Conservation (phyloP, 2,113 vertebrate species). For the Uria aalge region DNA sequence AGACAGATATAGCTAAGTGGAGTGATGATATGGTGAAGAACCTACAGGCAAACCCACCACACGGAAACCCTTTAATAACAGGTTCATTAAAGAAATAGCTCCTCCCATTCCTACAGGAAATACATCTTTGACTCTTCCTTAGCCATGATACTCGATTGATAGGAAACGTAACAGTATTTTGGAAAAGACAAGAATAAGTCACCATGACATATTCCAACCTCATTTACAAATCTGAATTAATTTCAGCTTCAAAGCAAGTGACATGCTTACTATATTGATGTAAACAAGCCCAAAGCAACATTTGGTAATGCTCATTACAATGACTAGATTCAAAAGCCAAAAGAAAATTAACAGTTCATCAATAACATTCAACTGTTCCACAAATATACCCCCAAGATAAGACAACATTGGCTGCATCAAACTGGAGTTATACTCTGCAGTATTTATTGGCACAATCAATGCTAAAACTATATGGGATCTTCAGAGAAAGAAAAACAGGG, state of each 20-base stretch:
- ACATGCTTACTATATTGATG: neutral
- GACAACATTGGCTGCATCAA: neutral
- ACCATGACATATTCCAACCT: neutral
- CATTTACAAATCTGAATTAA: neutral
- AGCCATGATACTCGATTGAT: neutral
- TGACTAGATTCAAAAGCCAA: slow-evolving; percentile 6
- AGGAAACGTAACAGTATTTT: neutral
- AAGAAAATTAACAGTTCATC: slow-evolving; percentile 26
- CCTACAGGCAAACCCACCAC: neutral
- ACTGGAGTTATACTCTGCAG: neutral
- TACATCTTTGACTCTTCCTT: neutral
- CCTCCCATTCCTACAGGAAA: neutral
- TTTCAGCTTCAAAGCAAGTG: slow-evolving; percentile 25
- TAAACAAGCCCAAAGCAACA: slow-evolving; percentile 22
- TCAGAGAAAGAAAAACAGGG: neutral
- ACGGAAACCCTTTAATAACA: neutral
- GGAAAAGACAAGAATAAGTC: neutral
- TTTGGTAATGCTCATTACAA: slow-evolving; percentile 5
- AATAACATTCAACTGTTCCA: neutral
- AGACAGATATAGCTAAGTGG: neutral
- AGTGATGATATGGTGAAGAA: neutral
- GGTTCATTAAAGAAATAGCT: neutral
- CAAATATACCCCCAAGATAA: neutral
- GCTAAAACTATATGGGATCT: neutral
- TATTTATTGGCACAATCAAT: neutral